A percentile compares a stretch with the other conserved stretches of the same genome.
Conservation (phyloP, 2,113 vertebrate species). For the Sorex araneus region DNA sequence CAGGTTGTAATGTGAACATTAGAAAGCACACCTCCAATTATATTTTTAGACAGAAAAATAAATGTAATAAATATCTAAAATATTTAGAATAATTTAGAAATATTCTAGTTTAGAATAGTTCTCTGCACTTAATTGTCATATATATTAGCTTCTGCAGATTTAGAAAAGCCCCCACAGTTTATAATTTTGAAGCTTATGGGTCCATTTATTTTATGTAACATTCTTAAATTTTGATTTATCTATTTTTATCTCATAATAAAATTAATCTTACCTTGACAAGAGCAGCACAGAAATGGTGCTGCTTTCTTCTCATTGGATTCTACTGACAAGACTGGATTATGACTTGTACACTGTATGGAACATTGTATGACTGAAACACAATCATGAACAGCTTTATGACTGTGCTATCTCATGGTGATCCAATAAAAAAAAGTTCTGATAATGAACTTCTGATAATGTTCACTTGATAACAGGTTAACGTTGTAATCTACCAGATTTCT, state of each 20-base stretch:
- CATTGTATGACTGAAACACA: too few relatives aligned
- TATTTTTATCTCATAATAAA: background rate
- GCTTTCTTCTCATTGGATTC: background rate
- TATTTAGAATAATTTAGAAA: too few relatives aligned
- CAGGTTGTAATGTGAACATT: too few relatives aligned
- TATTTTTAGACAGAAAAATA: background rate
- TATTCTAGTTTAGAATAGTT: background rate
- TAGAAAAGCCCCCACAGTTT: background rate
- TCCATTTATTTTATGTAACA: background rate
- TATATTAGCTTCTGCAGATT: background rate
- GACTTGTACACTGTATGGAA: background rate
- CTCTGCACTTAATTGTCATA: background rate
- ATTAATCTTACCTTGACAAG: conserved; percentile 10
- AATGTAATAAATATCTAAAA: too few relatives aligned
- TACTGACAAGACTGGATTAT: background rate
- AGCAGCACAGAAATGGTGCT: background rate
- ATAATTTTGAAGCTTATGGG: background rate
- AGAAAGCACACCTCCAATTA: background rate
- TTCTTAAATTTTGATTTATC: background rate
- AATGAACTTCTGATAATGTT: background rate
- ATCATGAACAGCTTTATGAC: too few relatives aligned
- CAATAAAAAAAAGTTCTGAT: too few relatives aligned
- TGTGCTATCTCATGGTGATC: too few relatives aligned
- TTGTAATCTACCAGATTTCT: background rate
- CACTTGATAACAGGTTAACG: background rate